Base-by-base conservation (phyloP, 1,140 invertebrate species). In the Drosophila sulfurigaster region DNA sequence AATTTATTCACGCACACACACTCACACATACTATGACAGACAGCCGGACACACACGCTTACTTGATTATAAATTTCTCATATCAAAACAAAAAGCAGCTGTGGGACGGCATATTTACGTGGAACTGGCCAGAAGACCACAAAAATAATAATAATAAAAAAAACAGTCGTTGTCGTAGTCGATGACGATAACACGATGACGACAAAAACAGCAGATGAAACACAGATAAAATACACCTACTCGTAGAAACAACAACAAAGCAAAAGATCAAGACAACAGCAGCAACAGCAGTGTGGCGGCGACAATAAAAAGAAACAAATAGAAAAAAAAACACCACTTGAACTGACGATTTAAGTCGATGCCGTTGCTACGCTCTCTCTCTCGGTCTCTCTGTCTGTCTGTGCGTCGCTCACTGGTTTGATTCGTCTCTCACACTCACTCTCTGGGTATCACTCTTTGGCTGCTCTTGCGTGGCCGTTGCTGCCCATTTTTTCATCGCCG, bases 61-160 rank as follows among this genome's bases (percentile, higher is more conserved):
- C 72, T 77, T 86, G 79, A 87, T 75, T 79, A 70, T 73, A 67
- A 41, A 82, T 88, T 82, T 78, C 77, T 56, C 69, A 65, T 80
- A 88, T 81, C 85, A 88, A 85, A 88, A 88, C 85, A 88, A 88
- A 88, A 88, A 88, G 81, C 85, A 88, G 85, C 85, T 88, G 82
- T 81, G 76, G 48, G 43, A 66, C 64, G 73, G 51, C 56, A 76
- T 76, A 75, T 65, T 65, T 83, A 68, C 51, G 65, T 58, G 65
- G 58, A 71, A 82, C 54, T 71, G 57, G 51, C 74, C 45, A 57
- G 60, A 51, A 51, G 64, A 68, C 64, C 48, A 20, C 43, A 10
- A 54, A 10, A 54, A 76, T 45, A 68, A 58, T 38, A 65, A 65
- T 32, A 38, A 35, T 7, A 54, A 54, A 48, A 76, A 58, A 41